phyloP scores from a whole-genome alignment of 2,113 vertebrate species.

The Chloroceryle aenea region DNA sequence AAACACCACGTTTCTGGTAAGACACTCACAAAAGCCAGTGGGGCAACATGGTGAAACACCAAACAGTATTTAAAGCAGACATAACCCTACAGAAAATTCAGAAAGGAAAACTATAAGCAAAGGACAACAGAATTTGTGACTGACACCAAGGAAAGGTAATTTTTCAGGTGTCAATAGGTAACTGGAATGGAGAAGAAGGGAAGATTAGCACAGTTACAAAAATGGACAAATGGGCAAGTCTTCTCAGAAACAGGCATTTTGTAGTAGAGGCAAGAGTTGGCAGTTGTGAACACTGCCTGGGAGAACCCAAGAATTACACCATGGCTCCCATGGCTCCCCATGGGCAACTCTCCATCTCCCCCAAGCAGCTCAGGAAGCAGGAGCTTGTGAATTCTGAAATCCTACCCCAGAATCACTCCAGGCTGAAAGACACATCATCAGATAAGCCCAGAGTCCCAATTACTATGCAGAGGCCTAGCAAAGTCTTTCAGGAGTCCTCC shows the following conservation, averaged over 20 bases:
- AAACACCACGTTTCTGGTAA: background rate
- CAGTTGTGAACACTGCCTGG: background rate
- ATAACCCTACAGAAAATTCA: background rate
- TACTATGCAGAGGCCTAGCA: background rate
- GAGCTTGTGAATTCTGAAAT: background rate
- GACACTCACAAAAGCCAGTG: background rate
- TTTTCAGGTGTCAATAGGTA: background rate
- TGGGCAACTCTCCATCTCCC: background rate
- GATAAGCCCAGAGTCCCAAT: background rate
- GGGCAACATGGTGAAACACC: background rate
- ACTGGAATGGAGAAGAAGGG: background rate
- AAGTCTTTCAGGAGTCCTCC: background rate
- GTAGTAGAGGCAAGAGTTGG: background rate
- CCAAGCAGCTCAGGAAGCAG: background rate
- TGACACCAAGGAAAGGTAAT: background rate
- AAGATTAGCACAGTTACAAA: background rate
- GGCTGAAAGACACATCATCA: background rate
- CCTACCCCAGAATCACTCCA: background rate
- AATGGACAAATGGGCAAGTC: background rate
- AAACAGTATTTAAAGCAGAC: background rate
- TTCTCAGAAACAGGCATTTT: background rate
- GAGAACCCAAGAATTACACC: background rate
- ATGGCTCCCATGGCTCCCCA: background rate
- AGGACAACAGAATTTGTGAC: background rate
- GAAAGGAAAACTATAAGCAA: background rate